Percentiles rank a stretch among this genome's conserved stretches.
phyloP scores from a whole-genome alignment of 2,113 vertebrate genomes.

The Lepisosteus osseus region DNA sequence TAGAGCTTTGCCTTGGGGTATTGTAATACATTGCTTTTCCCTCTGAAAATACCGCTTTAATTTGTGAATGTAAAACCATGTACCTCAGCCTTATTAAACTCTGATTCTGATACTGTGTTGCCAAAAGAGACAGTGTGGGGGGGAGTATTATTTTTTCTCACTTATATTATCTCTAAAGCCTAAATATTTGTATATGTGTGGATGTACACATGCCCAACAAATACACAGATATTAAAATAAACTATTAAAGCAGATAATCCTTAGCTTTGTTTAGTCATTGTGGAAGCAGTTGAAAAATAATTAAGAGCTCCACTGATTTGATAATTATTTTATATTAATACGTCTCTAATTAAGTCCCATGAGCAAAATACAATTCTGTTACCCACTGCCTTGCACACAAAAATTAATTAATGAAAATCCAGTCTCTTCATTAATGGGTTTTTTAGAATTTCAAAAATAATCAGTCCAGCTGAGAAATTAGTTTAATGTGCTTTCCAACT shows the following conservation, averaged over 20 bases:
- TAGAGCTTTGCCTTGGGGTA: constrained; percentile 6
- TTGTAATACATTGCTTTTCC: constrained; percentile 3
- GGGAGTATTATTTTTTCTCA: background rate
- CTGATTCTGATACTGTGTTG: background rate
- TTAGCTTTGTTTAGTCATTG: too few species aligned
- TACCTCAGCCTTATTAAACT: background rate
- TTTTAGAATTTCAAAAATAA: constrained; percentile 24
- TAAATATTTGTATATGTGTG: too few species aligned
- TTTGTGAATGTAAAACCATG: constrained; percentile 4
- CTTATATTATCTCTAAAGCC: too few species aligned
- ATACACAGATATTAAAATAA: too few species aligned
- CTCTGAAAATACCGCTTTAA: constrained; percentile 9
- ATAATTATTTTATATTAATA: constrained; percentile 43
- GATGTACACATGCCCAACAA: too few species aligned
- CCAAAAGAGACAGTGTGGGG: background rate
- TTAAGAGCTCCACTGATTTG: constrained; percentile 28
- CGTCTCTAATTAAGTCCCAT: constrained; percentile 39
- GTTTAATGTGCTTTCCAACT: constrained; percentile 31
- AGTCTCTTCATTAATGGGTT: constrained; percentile 36
- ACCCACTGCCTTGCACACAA: constrained; percentile 34
- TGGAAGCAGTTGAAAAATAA: too few species aligned
- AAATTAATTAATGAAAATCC: too few species aligned
- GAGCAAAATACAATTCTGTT: constrained; percentile 41
- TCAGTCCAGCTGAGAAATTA: constrained; percentile 49
- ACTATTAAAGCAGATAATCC: too few species aligned